These are phyloP conservation scores for Atractosteus spatula DNA, from an alignment of 2,113 vertebrate species.

Conservation along the genomic window DNA sequence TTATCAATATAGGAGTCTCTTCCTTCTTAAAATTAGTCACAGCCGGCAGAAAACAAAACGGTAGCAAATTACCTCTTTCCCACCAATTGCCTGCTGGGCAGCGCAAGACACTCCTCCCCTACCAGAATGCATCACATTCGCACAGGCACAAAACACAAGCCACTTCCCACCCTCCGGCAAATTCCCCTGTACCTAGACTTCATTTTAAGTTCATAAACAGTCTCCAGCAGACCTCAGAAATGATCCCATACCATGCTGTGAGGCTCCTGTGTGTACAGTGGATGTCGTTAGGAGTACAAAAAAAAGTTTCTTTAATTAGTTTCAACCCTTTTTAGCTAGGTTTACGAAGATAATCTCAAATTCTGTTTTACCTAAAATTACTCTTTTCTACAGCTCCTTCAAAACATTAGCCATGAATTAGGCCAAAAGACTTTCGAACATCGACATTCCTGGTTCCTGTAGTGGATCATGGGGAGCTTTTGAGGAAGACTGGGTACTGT, in stretches of 20 bases:
- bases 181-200: background rate
- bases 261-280: conserved; percentile 14
- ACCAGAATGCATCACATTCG: conserved; percentile 10
- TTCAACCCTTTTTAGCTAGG: conserved; percentile 23
- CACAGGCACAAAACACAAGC: background rate
- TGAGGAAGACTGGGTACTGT: too few relatives aligned
- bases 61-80: conserved; percentile 41
- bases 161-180: background rate
- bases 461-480: too few relatives aligned
- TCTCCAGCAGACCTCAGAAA: conserved; percentile 26
- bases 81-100: conserved; percentile 27
- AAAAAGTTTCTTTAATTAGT: conserved; percentile 57
- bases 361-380: too few relatives aligned
- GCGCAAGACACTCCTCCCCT: conserved; percentile 7
- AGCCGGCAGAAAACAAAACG: conserved; percentile 21
- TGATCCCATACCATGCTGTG: conserved; percentile 31
- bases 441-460: too few relatives aligned
- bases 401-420: too few relatives aligned
- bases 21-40: conserved; percentile 22
- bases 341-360: too few relatives aligned
- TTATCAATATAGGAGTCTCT: conserved; percentile 28
- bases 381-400: too few relatives aligned
- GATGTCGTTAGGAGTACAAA: conserved; percentile 45
- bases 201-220: conserved; percentile 19
- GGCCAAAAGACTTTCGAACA: too few relatives aligned